These are phyloP conservation scores for Syrista parreyssii DNA, from an alignment of 2,888 invertebrate genomes.

Conservation along the genomic window DNA sequence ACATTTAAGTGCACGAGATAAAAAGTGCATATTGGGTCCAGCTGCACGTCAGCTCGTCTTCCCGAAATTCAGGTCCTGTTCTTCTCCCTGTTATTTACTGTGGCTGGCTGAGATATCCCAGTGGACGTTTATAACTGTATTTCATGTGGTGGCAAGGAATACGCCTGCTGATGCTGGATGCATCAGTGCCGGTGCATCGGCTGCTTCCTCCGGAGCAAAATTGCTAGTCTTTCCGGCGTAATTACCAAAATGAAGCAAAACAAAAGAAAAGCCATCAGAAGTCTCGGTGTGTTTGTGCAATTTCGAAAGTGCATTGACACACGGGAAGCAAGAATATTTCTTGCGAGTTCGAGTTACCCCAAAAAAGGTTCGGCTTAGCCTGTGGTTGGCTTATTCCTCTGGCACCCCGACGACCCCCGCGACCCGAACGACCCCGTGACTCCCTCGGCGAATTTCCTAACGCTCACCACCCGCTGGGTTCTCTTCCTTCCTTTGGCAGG, in stretches of 20 bases:
- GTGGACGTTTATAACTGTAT: conserved; percentile 13
- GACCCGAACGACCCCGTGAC: not conserved
- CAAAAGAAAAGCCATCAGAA: conserved; percentile 46
- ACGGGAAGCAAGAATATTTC: not conserved
- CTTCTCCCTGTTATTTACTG: conserved; percentile 50
- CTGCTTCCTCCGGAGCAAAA: conserved; percentile 25
- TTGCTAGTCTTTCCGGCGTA: conserved; percentile 47
- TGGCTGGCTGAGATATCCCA: conserved; percentile 33
- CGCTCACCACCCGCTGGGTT: conserved; percentile 54
- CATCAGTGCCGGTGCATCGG: too few species aligned
- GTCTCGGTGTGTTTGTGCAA: conserved; percentile 47
- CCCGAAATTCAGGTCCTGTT: not conserved
- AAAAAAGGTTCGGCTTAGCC: conserved; percentile 46
- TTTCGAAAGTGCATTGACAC: conserved; percentile 47
- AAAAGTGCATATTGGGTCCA: too few species aligned
- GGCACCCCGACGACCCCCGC: not conserved
- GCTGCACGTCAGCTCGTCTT: not conserved
- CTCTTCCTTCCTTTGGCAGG: conserved; percentile 26
- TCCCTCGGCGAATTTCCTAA: conserved; percentile 48
- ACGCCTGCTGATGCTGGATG: conserved; percentile 13
- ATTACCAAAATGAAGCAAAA: conserved; percentile 55
- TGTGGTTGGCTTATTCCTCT: conserved; percentile 20
- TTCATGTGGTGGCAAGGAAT: conserved; percentile 14
- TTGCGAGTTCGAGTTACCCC: conserved; percentile 9
- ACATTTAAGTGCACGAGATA: too few species aligned